Conservation (phyloP, 2,797 vertebrate genomes). For the Microctenopoma lineatum region DNA sequence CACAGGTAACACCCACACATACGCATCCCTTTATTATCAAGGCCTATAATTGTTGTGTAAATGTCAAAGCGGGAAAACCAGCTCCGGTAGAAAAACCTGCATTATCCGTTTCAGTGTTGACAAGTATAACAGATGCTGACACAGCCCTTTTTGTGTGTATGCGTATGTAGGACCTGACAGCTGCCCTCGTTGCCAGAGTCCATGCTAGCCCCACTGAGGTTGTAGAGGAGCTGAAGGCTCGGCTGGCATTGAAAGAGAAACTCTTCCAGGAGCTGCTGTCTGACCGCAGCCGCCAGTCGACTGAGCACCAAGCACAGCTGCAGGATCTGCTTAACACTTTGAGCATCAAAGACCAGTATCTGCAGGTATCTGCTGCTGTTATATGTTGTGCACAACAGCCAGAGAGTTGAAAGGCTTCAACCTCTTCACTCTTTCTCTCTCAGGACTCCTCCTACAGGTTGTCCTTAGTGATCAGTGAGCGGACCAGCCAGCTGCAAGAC, state of each 20-base stretch:
- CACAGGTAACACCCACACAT: slow-evolving; percentile 82
- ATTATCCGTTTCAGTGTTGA: slow-evolving; percentile 30
- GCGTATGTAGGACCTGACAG: slow-evolving; percentile 86
- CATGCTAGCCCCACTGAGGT: slow-evolving; percentile 83
- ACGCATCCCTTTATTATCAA: neutral
- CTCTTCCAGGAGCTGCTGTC: slow-evolving; percentile 92
- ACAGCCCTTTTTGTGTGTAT: slow-evolving; percentile 13
- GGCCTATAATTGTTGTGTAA: slow-evolving; percentile 9
- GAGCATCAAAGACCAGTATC: slow-evolving; percentile 87
- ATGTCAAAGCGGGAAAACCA: slow-evolving; percentile 31
- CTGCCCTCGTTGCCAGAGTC: slow-evolving; percentile 85
- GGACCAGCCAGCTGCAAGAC: slow-evolving; percentile 86
- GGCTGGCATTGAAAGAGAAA: slow-evolving; percentile 89
- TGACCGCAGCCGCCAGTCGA: slow-evolving; percentile 82
- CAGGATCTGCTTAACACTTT: slow-evolving; percentile 87
- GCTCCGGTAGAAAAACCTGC: slow-evolving; percentile 38
- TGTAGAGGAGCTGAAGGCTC: slow-evolving; percentile 88
- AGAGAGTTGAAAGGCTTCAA: neutral
- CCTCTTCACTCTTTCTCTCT: neutral
- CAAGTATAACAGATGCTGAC: slow-evolving; percentile 25
- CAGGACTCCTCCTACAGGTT: slow-evolving; percentile 88
- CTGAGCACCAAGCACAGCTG: slow-evolving; percentile 88
- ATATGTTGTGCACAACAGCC: neutral
- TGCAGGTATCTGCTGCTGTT: slow-evolving; percentile 70
- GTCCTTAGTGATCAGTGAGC: slow-evolving; percentile 86